Evolutionary conservation across 1,140 invertebrate species (phyloP).

Genomic region (Pseudomyrmex dendroicus): DNA sequence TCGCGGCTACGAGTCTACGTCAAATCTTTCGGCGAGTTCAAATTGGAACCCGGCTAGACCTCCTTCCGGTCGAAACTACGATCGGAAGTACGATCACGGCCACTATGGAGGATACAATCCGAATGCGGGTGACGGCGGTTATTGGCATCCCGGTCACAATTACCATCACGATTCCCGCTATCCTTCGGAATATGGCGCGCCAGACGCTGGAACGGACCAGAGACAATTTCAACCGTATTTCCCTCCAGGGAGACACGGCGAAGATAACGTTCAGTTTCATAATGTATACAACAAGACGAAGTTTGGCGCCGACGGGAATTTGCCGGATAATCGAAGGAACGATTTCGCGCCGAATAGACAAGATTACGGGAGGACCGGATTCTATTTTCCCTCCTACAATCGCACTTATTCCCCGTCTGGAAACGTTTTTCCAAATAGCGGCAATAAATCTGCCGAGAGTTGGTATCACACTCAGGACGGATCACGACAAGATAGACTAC

Average conservation of each 20-base stretch:
- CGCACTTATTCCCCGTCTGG: background rate
- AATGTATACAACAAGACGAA: background rate
- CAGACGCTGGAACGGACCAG: slow-evolving; percentile 6
- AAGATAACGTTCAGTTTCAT: slow-evolving; percentile 9
- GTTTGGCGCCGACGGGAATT: background rate
- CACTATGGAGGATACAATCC: background rate
- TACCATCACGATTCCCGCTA: slow-evolving; percentile 19
- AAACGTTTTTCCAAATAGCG: slow-evolving; percentile 63
- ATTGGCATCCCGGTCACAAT: background rate
- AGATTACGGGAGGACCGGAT: slow-evolving; percentile 43
- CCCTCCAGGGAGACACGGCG: background rate
- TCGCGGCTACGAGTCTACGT: background rate
- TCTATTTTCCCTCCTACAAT: slow-evolving; percentile 44
- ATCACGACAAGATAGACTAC: background rate
- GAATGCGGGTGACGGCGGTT: background rate
- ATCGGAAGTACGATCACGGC: slow-evolving; percentile 9
- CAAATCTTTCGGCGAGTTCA: slow-evolving; percentile 16
- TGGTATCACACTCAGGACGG: slow-evolving; percentile 8
- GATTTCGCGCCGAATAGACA: slow-evolving; percentile 17
- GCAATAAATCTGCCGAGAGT: background rate
- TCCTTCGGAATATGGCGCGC: slow-evolving; percentile 45
- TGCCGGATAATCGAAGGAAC: background rate
- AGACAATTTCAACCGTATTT: slow-evolving; percentile 13
- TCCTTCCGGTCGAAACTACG: too few relatives aligned
- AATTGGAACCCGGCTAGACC: background rate